phyloP scores from a whole-genome alignment of 1,140 invertebrate genomes.

The Rhagoletis pomonella region DNA sequence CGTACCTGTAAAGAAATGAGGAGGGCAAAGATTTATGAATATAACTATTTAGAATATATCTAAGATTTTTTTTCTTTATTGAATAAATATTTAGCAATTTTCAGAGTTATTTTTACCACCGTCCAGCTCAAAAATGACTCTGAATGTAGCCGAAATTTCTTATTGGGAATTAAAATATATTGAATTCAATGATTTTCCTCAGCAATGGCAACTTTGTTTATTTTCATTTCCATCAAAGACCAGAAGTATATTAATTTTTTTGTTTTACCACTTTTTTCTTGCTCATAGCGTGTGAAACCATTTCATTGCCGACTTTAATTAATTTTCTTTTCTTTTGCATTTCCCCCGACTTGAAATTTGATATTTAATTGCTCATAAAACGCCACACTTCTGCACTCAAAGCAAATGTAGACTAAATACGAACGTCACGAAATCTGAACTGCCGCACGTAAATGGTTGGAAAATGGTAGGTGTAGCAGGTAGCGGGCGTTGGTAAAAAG shows the following conservation, averaged over 20 bases:
- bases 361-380: constrained; percentile 36
- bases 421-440: neutral
- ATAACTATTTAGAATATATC: no score
- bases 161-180: no score
- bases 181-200: no score
- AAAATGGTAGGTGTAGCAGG: neutral
- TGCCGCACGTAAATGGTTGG: neutral
- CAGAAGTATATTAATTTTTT: no score
- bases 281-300: neutral
- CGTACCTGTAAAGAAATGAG: constrained; percentile 82
- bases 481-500: neutral
- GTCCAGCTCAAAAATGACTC: no score
- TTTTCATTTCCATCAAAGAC: no score
- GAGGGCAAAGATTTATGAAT: neutral
- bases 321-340: neutral
- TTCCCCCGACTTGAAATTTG: constrained; percentile 6
- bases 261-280: neutral
- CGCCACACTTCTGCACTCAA: neutral
- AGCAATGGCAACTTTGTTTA: no score
- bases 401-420: neutral
- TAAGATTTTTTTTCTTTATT: no score
- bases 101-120: no score
- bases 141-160: no score
- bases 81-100: no score
- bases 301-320: neutral